Evolutionary conservation across 2,113 vertebrate species (phyloP).

Genomic region (Emydura subglobosa): DNA sequence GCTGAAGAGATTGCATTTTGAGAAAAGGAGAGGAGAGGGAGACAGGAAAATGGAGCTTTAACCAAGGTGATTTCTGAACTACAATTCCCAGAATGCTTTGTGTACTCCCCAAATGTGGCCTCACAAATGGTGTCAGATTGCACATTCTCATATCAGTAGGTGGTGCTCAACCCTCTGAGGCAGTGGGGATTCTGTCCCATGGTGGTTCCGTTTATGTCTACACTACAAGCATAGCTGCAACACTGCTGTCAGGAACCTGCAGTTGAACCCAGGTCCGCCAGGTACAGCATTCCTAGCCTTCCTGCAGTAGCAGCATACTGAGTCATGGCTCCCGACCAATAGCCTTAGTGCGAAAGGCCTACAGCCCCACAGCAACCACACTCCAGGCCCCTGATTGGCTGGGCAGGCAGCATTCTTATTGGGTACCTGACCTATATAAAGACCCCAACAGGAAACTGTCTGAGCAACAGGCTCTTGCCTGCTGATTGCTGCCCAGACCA

Average conservation of each 20-base stretch:
- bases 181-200: background rate
- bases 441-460: background rate
- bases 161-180: background rate
- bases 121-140: background rate
- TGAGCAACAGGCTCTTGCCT: background rate
- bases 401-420: background rate
- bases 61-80: slow-evolving; percentile 14
- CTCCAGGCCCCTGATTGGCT: background rate
- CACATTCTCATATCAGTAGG: background rate
- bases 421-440: background rate
- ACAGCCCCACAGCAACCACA: background rate
- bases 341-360: background rate
- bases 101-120: background rate
- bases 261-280: background rate
- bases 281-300: background rate
- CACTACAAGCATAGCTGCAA: background rate
- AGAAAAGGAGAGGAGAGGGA: background rate
- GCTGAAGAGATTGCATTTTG: background rate
- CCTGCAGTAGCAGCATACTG: background rate
- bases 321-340: background rate
- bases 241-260: background rate
- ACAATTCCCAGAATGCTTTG: slow-evolving; percentile 62
- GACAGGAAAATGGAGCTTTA: slow-evolving; percentile 45
- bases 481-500: background rate
- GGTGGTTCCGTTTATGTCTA: background rate